Evolutionary conservation across 2,797 vertebrate genomes (phyloP).

Genomic region (Poecile montanus): DNA sequence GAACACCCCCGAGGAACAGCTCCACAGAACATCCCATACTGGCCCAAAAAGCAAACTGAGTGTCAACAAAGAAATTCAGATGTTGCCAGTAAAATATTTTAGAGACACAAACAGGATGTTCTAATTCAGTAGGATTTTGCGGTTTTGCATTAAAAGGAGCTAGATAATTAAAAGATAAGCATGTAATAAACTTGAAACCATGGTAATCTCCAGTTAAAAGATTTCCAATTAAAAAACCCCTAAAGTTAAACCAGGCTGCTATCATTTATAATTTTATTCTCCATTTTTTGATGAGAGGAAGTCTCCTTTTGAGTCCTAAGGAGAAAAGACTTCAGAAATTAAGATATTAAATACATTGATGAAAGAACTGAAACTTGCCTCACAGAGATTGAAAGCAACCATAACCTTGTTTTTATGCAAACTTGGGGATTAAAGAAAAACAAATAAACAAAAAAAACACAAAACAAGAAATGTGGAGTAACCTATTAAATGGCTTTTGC

Average conservation of each 20-base stretch:
- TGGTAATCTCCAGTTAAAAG: not conserved
- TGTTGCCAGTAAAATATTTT: not conserved
- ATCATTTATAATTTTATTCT: not conserved
- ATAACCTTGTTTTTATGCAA: not conserved
- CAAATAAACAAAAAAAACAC: not conserved
- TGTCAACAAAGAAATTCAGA: not conserved
- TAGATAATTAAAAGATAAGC: not conserved
- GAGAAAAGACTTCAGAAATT: not conserved
- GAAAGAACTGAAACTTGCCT: not conserved
- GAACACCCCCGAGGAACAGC: not conserved
- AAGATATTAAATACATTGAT: not conserved
- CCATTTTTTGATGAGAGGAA: not conserved
- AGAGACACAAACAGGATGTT: not conserved
- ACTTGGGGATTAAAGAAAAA: not conserved
- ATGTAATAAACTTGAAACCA: not conserved
- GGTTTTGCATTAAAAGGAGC: not conserved
- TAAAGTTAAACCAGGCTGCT: not conserved
- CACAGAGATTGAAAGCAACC: not conserved
- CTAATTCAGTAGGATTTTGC: not conserved
- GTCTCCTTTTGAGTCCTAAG: not conserved
- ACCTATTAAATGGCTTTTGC: not conserved
- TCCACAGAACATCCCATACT: not conserved
- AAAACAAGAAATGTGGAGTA: not conserved
- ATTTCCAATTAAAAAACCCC: not conserved
- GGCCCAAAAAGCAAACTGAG: not conserved